Base-by-base conservation (phyloP, 2,888 invertebrate species). In the Tenthredo mesomela region DNA sequence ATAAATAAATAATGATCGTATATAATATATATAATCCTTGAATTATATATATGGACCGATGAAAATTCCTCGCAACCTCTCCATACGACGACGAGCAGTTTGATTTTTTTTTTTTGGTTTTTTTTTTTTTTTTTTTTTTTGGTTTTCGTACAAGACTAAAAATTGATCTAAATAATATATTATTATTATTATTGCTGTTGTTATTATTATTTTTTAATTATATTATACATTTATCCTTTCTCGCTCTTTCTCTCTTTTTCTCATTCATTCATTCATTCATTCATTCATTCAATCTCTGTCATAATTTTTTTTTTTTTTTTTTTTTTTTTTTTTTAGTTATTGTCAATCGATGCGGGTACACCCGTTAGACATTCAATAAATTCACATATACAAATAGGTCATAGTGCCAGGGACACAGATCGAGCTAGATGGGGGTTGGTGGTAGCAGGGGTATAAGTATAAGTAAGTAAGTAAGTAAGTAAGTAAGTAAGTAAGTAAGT, bases 1-100 rank as follows among this genome's bases (percentile, higher is more conserved):
- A n/a, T n/a, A 7, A 54, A n/a, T 54, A 54, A 54, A 7, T n/a
- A 54, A 54, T n/a, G 18, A n/a, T 54, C n/a, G 54, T n/a, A 54
- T n/a, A 54, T 6, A 18, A 3, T n/a, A 54, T 54, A 3, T n/a
- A 54, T 54, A n/a, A 54, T 54, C n/a, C n/a, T 54, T 6, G 54
- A 54, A 61, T 25, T 61, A 25, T 61, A n/a, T 21, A 61, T 21
- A 61, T 21, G 12, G 12, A 25, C 12, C 61, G 21, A 61, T 61
- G 15, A 15, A 47, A 18, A 29, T 47, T 77, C 77, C 54, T 77
- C 77, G 89, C 89, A 89, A 89, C 90, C 90, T 90, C 91, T 91
- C 91, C 91, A 91, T 89, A 90, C 88, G 86, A 89, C 87, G 88
- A 80, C 80, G 80, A 80, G 61, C 40, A 50, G 25, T 54, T 33